Conservation (phyloP, 1,140 invertebrate species). For the Lepidotrigona ventralis region DNA sequence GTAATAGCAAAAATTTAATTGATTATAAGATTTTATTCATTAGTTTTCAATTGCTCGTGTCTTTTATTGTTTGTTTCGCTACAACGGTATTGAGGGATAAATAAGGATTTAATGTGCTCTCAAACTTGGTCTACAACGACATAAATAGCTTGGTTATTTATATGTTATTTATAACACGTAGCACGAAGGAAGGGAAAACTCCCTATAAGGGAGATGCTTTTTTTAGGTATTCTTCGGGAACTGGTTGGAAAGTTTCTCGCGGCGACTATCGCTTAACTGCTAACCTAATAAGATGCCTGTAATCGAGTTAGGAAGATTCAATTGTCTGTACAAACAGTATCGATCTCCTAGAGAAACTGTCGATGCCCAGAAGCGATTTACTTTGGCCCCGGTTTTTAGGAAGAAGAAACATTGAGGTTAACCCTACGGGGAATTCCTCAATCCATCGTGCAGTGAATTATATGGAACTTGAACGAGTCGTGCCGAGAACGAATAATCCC, state of each 20-base stretch:
- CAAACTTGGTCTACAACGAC: background rate
- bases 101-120: background rate
- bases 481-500: background rate
- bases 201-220: background rate
- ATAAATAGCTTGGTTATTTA: slow-evolving; percentile 32
- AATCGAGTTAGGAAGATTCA: slow-evolving; percentile 75
- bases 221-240: background rate
- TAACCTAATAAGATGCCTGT: slow-evolving; percentile 62
- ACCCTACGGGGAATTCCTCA: slow-evolving; percentile 43
- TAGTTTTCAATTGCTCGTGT: background rate
- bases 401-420: slow-evolving; percentile 48
- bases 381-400: slow-evolving; percentile 58
- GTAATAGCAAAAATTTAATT: background rate
- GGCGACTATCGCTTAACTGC: slow-evolving; percentile 39
- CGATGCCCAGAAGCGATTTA: slow-evolving; percentile 65
- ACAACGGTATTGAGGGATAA: background rate
- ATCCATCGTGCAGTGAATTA: slow-evolving; percentile 66
- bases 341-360: slow-evolving; percentile 49
- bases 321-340: slow-evolving; percentile 69
- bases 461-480: slow-evolving; percentile 40
- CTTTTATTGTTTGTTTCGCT: background rate
- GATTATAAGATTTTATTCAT: background rate
- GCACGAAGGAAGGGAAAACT: background rate
- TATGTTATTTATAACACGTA: slow-evolving; percentile 33
- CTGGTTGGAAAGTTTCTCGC: slow-evolving; percentile 24